Base-by-base conservation (phyloP, 2,113 vertebrate genomes). In the Nycticorax nycticorax region DNA sequence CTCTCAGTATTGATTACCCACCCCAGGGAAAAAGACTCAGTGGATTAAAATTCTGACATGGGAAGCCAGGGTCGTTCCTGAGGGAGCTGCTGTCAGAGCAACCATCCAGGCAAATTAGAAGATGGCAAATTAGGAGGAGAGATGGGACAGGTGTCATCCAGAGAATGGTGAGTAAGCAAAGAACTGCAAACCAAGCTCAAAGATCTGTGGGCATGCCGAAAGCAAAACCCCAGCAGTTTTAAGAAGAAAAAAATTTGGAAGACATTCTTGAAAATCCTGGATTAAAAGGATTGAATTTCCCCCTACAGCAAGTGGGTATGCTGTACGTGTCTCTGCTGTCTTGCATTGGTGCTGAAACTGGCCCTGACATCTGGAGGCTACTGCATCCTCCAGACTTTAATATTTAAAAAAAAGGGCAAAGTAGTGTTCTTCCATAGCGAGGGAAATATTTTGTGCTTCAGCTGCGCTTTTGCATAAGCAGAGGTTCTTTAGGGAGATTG, bases 1-100 rank as follows among this genome's bases (percentile, higher is more conserved):
- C 77, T 56, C 48, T 37, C 27, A 37, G 69, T 92, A 97, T 96
- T 96, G 95, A 97, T 97, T 94, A 91, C 37, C 56, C 28, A 57
- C 50, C 47, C 37, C 47, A 89, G 74, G 19, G 41, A 77, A 88
- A 63, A 71, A 57, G 43, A 80, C 80, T 97, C 94, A 78, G 56
- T 86, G 94, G 88, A 96, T 97, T 97, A 96, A 97, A 95, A 95
- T 89, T 92, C 92, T 97, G 80, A 85, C 82, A 82, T 77, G 71
- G 69, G 95, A 86, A 59, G 39, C 60, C 91, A 92, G 85, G 33
- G 72, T 92, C 14, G 37, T 59, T 86, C 91, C 92, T 83, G 78
- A 89, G 60, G 85, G 91, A 97, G 39, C 33, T 92, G 48, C 78
- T 84, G 73, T 68, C 93, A 72, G 67, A 85, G 74, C 71, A 92